phyloP scores from a whole-genome alignment of 2,113 vertebrate genomes.

The Hypanus sabinus region DNA sequence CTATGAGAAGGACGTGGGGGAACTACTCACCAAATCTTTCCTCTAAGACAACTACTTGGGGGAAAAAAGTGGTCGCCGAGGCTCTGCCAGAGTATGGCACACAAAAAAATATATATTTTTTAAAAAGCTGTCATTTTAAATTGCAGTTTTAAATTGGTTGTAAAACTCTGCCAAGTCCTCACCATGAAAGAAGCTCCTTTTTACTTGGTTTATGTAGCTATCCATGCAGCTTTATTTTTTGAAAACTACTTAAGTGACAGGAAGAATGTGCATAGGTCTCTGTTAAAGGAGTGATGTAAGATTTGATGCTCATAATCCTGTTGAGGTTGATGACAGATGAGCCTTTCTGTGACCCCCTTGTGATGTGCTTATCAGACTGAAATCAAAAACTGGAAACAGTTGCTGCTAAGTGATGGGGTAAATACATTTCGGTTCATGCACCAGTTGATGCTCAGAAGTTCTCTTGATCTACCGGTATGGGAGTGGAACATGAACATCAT shows the following conservation, averaged over 20 bases:
- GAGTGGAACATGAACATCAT: not conserved
- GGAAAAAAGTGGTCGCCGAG: too few relatives aligned
- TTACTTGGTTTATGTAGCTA: not conserved
- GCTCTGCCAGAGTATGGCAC: too few relatives aligned
- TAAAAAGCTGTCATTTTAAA: not conserved
- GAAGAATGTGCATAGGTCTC: not conserved
- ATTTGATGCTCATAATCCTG: not conserved
- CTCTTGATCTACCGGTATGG: conserved; percentile 5
- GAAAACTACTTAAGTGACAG: not conserved
- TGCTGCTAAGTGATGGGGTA: not conserved
- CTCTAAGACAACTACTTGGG: too few relatives aligned
- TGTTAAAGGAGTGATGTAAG: conserved; percentile 23
- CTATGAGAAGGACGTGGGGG: too few relatives aligned
- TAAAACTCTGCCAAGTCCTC: not conserved
- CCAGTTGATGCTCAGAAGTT: not conserved
- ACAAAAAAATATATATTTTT: too few relatives aligned
- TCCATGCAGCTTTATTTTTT: not conserved
- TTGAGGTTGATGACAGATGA: conserved; percentile 1
- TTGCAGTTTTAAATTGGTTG: not conserved
- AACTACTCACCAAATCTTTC: too few relatives aligned
- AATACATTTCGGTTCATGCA: conserved; percentile 14
- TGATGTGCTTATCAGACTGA: not conserved
- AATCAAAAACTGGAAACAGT: conserved; percentile 10
- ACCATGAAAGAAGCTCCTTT: not conserved
- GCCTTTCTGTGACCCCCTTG: not conserved